Base-by-base conservation (phyloP, 2,888 invertebrate species). In the Axea sp. region DNA sequence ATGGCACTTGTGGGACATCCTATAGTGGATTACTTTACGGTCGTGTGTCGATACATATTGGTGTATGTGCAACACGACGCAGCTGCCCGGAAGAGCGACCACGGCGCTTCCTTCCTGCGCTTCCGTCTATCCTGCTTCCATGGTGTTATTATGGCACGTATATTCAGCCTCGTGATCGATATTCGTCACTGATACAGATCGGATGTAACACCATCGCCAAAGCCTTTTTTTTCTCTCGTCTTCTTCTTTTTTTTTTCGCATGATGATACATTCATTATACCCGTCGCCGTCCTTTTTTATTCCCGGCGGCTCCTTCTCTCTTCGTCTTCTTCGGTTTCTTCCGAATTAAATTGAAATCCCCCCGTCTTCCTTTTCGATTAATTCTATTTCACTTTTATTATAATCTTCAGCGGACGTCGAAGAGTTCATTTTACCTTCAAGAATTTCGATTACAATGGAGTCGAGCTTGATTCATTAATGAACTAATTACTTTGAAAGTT, bases 1-100 rank as follows among this genome's bases (percentile, higher is more conserved):
- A 83, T 84, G 82, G 84, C 86, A 87, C 86, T 87, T 87, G 83
- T 85, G 82, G 77, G 86, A 81, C 81, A 80, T 86, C 86, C 81
- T 80, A 82, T 85, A 83, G 81, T 86, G 85, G 84, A 86, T 86
- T 85, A 86, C 84, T 86, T 84, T 83, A 85, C 84, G 82, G 76
- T 76, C 73, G 81, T 77, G 76, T 77, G 78, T 77, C 79, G 77
- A 80, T 83, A 82, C 79, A 79, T 80, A 79, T 71, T 65, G 62
- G 60, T 65, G 60, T 68, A 71, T 28, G 65, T 67, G 69, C 67
- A 51, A 41, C 55, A 37, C 62, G 73, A 71, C 72, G 79, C 86
- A 86, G 85, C 86, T 85, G 86, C 80, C 84, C 84, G 84, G 84
- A 84, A 84, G 85, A 83, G 82, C 82, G 83, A 86, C 87, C 87